Evolutionary conservation across 2,888 invertebrate species (phyloP).

Genomic region (Hypomecis punctinalis): DNA sequence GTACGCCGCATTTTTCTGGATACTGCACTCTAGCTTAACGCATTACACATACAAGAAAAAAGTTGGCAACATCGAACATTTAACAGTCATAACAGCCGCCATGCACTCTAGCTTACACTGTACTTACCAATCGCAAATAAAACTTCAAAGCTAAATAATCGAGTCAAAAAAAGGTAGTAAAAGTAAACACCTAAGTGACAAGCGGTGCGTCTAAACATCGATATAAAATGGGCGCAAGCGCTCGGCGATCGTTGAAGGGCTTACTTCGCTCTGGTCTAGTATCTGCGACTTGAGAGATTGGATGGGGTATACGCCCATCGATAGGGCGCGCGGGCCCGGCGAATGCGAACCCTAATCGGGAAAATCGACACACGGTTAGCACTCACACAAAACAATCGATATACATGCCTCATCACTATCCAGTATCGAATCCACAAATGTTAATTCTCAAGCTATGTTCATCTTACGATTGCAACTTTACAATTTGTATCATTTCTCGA

Average conservation of each 20-base stretch:
- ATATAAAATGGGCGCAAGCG: constrained; percentile 75
- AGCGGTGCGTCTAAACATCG: constrained; percentile 85
- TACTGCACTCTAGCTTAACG: constrained; percentile 37
- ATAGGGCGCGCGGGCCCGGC: constrained; percentile 95
- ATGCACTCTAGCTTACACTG: constrained; percentile 72
- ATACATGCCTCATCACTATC: constrained; percentile 73
- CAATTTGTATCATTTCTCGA: constrained; percentile 45
- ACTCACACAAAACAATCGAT: constrained; percentile 83
- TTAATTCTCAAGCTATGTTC: constrained; percentile 61
- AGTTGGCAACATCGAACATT: constrained; percentile 52
- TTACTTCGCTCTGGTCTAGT: constrained; percentile 95
- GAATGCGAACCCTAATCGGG: constrained; percentile 93
- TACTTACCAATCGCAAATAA: constrained; percentile 66
- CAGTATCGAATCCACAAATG: constrained; percentile 39
- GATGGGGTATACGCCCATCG: constrained; percentile 96
- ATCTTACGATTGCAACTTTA: constrained; percentile 54
- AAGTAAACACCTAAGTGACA: constrained; percentile 77
- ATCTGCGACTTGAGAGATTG: constrained; percentile 95
- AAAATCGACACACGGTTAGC: constrained; percentile 86
- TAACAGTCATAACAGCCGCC: constrained; percentile 63
- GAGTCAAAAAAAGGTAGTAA: constrained; percentile 40
- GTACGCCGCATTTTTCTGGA: constrained; percentile 39
- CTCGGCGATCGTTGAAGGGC: constrained; percentile 83
- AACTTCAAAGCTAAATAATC: constrained; percentile 44
- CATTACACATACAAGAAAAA: constrained; percentile 46